Conservation (phyloP, 2,888 invertebrate species). For the Latrodectus elegans region DNA sequence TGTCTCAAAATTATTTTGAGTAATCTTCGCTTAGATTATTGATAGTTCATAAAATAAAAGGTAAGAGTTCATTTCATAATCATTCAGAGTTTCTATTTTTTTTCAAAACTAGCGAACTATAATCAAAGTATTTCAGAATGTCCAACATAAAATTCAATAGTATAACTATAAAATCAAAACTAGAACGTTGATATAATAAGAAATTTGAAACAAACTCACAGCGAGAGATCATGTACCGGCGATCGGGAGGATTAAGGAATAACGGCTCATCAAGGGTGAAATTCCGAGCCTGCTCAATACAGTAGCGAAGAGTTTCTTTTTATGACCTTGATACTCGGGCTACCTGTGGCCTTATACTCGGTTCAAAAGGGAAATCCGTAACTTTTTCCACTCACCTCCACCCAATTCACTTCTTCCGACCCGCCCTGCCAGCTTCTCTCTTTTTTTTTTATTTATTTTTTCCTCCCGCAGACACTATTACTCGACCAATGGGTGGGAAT, state of each 20-base stretch:
- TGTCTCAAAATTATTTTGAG: too few relatives aligned
- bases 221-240: too few relatives aligned
- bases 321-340: slow-evolving; percentile 52
- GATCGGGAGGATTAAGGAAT: neutral
- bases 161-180: too few relatives aligned
- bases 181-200: too few relatives aligned
- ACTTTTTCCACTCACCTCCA: slow-evolving; percentile 25
- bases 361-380: slow-evolving; percentile 63
- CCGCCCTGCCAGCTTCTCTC: slow-evolving; percentile 22
- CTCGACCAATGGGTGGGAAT: slow-evolving; percentile 60
- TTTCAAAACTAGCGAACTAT: too few relatives aligned
- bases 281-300: slow-evolving; percentile 38
- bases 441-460: neutral
- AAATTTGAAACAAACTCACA: too few relatives aligned
- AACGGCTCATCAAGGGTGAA: slow-evolving; percentile 4
- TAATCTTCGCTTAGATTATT: too few relatives aligned
- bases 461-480: slow-evolving; percentile 38
- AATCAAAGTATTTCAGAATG: too few relatives aligned
- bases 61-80: too few relatives aligned
- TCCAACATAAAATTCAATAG: too few relatives aligned
- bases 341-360: slow-evolving; percentile 55
- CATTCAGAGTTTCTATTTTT: too few relatives aligned
- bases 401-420: slow-evolving; percentile 3
- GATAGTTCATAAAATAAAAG: too few relatives aligned
- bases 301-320: slow-evolving; percentile 41